Percentiles rank a stretch among this genome's conserved stretches.
Evolutionary conservation across 2,113 vertebrate species (phyloP).

Genomic region (Hirundichthys speculiger): DNA sequence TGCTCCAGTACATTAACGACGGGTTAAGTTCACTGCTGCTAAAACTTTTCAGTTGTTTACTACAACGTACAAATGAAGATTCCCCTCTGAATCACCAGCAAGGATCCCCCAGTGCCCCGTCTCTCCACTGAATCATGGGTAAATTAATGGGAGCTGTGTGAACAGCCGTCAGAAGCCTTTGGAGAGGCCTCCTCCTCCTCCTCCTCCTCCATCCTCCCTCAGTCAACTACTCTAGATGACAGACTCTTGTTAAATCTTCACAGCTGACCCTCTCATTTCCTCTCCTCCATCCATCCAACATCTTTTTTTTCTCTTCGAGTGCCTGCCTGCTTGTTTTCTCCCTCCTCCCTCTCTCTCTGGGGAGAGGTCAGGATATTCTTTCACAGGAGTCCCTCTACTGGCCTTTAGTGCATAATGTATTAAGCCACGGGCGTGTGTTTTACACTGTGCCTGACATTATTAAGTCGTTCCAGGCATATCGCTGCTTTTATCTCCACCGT

Average conservation of each 20-base stretch:
- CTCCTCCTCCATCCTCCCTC: constrained; percentile 42
- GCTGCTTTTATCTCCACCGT: constrained; percentile 70
- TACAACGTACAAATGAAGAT: constrained; percentile 1
- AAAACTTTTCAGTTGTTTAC: constrained; percentile 15
- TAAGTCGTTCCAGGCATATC: constrained; percentile 75
- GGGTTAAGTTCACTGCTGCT: neutral
- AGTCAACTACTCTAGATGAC: constrained; percentile 59
- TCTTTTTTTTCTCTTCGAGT: constrained; percentile 28
- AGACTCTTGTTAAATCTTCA: constrained; percentile 72
- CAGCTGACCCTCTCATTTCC: constrained; percentile 65
- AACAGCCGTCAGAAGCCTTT: constrained; percentile 57
- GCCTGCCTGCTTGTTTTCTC: constrained; percentile 7
- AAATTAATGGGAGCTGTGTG: constrained; percentile 73
- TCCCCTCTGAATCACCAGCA: constrained; percentile 7
- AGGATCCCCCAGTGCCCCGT: constrained; percentile 5
- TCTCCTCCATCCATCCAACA: constrained; percentile 36
- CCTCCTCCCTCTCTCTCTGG: constrained; percentile 24
- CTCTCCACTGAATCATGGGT: constrained; percentile 60
- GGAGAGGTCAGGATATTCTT: constrained; percentile 78
- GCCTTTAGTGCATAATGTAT: constrained; percentile 79
- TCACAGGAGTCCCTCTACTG: constrained; percentile 70
- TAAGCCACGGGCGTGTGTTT: constrained; percentile 78
- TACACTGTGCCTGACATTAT: constrained; percentile 77
- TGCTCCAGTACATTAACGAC: neutral
- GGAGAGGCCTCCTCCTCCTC: constrained; percentile 45